These are phyloP conservation scores for Gandaritis pyraliata DNA, from an alignment of 2,888 invertebrate species.

Conservation along the genomic window DNA sequence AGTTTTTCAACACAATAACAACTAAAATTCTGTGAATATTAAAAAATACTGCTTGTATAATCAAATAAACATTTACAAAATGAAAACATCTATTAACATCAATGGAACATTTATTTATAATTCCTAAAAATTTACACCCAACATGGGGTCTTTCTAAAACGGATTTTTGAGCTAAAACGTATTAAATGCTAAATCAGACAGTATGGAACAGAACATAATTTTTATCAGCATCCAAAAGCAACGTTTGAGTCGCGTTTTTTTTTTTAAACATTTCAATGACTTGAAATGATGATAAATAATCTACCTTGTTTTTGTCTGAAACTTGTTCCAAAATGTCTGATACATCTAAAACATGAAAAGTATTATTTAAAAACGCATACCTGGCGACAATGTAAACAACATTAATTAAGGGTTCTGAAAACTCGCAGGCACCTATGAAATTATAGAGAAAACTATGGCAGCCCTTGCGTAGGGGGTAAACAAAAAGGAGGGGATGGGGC, in stretches of 20 bases:
- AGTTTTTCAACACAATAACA: conserved; percentile 15
- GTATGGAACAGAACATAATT: conserved; percentile 42
- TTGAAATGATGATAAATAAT: background rate
- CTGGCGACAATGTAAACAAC: conserved; percentile 85
- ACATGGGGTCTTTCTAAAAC: conserved; percentile 15
- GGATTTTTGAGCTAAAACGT: conserved; percentile 16
- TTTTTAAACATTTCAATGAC: background rate
- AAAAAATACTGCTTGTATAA: conserved; percentile 27
- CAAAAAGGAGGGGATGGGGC: conserved; percentile 76
- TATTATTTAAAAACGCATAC: conserved; percentile 80
- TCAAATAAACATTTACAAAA: conserved; percentile 25
- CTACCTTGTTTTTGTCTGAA: background rate
- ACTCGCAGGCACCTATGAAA: conserved; percentile 84
- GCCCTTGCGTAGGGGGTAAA: conserved; percentile 78
- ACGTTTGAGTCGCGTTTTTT: background rate
- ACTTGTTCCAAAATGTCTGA: conserved; percentile 50
- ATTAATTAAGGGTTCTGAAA: conserved; percentile 80
- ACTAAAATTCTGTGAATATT: background rate
- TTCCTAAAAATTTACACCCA: conserved; percentile 41
- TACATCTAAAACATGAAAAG: conserved; percentile 60
- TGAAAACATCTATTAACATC: conserved; percentile 41
- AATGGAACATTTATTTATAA: conserved; percentile 36
- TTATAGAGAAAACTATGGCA: conserved; percentile 80
- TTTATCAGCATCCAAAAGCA: no score
- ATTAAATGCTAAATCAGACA: conserved; percentile 46